Conservation (phyloP, 2,113 vertebrate species). For the Pedionomus torquatus region DNA sequence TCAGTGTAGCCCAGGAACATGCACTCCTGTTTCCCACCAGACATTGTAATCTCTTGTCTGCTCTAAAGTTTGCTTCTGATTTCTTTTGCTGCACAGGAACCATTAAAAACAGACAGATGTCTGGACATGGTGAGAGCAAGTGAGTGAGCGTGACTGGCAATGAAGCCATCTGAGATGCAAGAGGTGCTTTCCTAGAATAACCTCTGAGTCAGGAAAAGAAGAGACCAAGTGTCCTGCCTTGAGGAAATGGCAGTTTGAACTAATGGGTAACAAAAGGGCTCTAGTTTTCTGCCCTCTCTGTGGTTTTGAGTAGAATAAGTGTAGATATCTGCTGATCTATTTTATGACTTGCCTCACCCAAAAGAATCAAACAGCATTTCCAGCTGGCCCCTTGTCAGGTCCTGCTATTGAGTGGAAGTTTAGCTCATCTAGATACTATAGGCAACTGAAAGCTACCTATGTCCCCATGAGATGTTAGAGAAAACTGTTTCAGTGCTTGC, state of each 20-base stretch:
- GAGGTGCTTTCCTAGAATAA: neutral
- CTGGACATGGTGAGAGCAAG: neutral
- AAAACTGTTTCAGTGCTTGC: neutral
- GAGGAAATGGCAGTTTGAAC: neutral
- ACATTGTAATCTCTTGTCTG: neutral
- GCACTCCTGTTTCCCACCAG: neutral
- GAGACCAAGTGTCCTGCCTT: neutral
- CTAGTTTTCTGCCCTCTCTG: neutral
- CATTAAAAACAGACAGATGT: neutral
- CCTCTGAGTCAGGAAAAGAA: neutral
- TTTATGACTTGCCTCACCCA: neutral
- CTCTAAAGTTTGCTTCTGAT: neutral
- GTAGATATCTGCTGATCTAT: neutral
- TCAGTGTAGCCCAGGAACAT: fast-evolving
- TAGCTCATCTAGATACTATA: neutral
- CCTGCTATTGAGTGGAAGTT: neutral
- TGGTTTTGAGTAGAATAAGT: neutral
- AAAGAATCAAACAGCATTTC: neutral
- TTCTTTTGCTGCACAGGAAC: neutral
- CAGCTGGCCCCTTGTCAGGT: neutral
- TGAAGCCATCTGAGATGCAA: neutral
- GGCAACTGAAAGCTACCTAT: neutral
- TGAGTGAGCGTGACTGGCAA: neutral
- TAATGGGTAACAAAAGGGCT: fast-evolving
- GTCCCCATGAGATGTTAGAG: neutral